Percentiles rank a stretch among this genome's conserved stretches.
phyloP scores from a whole-genome alignment of 2,797 vertebrate genomes.

The Crax fasciolata region DNA sequence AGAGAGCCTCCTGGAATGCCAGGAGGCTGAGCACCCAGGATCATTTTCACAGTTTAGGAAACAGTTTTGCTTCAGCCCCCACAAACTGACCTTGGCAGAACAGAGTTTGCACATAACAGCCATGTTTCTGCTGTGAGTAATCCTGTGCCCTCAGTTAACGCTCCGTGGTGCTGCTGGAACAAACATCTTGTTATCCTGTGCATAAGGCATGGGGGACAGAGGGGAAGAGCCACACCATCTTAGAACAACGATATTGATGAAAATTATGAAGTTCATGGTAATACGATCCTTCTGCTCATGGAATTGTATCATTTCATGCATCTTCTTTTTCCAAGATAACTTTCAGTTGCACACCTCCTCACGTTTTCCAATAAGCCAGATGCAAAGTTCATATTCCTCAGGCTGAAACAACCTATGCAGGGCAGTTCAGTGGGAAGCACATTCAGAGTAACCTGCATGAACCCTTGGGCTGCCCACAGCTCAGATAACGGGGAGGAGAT shows the following conservation, averaged over 20 bases:
- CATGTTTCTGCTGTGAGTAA: constrained; percentile 59
- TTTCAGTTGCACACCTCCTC: not conserved
- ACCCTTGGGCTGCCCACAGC: not conserved
- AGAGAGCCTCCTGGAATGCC: constrained; percentile 34
- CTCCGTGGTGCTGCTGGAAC: constrained; percentile 1
- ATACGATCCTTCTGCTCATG: not conserved
- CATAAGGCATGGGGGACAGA: not conserved
- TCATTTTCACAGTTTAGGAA: constrained; percentile 63
- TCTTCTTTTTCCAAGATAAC: not conserved
- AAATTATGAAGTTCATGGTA: not conserved
- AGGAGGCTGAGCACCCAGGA: constrained; percentile 3
- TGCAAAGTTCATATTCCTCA: not conserved
- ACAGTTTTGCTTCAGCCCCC: constrained; percentile 50
- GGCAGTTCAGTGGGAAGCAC: not conserved
- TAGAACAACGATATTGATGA: not conserved
- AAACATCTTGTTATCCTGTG: not conserved
- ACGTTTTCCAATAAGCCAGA: not conserved
- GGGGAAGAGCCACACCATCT: not conserved
- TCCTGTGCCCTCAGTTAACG: not conserved
- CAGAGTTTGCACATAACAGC: constrained; percentile 27
- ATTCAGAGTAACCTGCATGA: not conserved
- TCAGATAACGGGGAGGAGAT: not conserved
- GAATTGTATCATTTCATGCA: not conserved
- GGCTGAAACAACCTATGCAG: not conserved
- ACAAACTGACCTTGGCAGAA: constrained; percentile 59